Evolutionary conservation across 2,113 vertebrate species (phyloP).

Genomic region (Formicarius rufipectus): DNA sequence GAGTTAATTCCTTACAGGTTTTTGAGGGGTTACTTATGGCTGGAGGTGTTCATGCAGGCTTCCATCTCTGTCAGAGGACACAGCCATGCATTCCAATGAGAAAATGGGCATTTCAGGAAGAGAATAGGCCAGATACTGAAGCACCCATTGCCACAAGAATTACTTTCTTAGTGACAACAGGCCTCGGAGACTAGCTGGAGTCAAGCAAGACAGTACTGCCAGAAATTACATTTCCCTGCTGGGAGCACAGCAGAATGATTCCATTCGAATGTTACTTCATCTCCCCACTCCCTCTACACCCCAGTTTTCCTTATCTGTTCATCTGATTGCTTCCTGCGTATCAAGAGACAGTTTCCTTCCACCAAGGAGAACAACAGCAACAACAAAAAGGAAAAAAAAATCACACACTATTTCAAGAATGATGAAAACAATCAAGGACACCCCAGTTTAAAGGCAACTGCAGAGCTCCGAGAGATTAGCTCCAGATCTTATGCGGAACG

Average conservation of each 20-base stretch:
- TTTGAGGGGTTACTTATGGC: background rate
- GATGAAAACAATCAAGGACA: background rate
- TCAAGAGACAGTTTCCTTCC: background rate
- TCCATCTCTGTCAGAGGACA: background rate
- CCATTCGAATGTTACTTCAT: background rate
- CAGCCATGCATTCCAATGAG: background rate
- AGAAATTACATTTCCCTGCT: background rate
- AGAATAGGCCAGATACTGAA: background rate
- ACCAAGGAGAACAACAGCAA: background rate
- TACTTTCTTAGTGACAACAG: background rate
- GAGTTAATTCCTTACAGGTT: slow-evolving; percentile 54
- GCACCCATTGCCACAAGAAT: background rate
- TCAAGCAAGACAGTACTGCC: background rate
- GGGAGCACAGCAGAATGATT: background rate
- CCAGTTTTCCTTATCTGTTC: background rate
- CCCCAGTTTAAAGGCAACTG: background rate
- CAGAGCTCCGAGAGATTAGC: background rate
- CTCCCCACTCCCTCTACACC: background rate
- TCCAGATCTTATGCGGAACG: background rate
- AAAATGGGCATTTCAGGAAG: background rate
- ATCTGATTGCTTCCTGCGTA: background rate
- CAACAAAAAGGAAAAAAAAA: background rate
- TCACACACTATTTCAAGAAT: background rate
- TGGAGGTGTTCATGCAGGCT: background rate
- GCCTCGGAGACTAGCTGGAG: background rate